Percentiles rank a stretch among this genome's conserved stretches.
phyloP scores from a whole-genome alignment of 2,888 invertebrate genomes.

The Epistrophe grossulariae region DNA sequence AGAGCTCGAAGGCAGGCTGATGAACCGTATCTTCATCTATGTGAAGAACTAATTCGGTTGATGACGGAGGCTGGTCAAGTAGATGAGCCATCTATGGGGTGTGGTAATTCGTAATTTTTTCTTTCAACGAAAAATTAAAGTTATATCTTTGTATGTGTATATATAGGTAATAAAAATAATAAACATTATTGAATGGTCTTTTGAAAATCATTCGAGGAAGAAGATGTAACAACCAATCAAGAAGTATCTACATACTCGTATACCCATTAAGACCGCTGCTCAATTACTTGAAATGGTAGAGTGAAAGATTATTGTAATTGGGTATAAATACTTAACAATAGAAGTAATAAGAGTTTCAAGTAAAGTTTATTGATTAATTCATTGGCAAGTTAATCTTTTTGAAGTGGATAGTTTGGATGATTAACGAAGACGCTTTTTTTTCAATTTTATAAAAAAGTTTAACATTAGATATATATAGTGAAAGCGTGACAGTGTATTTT shows the following conservation, averaged over 20 bases:
- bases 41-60: slow-evolving; percentile 14
- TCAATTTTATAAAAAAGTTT: background rate
- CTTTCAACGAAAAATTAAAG: background rate
- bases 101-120: slow-evolving; percentile 8
- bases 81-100: background rate
- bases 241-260: background rate
- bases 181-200: background rate
- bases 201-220: background rate
- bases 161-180: background rate
- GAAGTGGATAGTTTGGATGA: background rate
- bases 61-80: background rate
- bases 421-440: background rate
- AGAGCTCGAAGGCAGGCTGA: slow-evolving; percentile 5
- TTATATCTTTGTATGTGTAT: background rate
- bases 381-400: background rate
- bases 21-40: background rate
- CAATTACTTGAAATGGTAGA: background rate
- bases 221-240: slow-evolving; percentile 4
- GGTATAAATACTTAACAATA: slow-evolving; percentile 2
- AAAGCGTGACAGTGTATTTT: background rate
- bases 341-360: background rate
- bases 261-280: background rate
- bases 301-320: slow-evolving; percentile 2
- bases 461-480: background rate
- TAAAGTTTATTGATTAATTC: slow-evolving; percentile 6